phyloP scores from a whole-genome alignment of 1,140 invertebrate species.

The Lutraria rhynchaena region DNA sequence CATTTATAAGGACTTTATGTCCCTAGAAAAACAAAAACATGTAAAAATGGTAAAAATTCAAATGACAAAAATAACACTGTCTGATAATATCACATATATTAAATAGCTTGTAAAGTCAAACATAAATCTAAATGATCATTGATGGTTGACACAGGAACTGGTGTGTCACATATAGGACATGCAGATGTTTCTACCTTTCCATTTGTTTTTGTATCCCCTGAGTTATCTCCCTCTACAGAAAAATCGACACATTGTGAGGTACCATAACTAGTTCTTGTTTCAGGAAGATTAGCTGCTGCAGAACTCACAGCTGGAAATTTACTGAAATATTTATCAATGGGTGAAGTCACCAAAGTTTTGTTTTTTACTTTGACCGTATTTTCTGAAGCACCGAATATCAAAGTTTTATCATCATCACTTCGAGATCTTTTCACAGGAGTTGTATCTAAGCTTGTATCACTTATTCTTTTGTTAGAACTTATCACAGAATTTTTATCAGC shows the following conservation, averaged over 20 bases:
- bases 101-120: slow-evolving; percentile 50
- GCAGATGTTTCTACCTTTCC: slow-evolving; percentile 24
- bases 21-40: too few species aligned
- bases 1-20: too few species aligned
- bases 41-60: too few species aligned
- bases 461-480: neutral
- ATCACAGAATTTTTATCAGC: neutral
- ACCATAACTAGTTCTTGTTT: slow-evolving; percentile 5
- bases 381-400: neutral
- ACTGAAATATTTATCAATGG: slow-evolving; percentile 49
- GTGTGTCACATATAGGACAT: slow-evolving; percentile 65
- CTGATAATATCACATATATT: too few species aligned
- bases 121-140: slow-evolving; percentile 70
- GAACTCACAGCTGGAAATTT: neutral
- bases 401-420: neutral
- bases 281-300: slow-evolving; percentile 2
- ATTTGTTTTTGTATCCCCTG: neutral
- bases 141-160: slow-evolving; percentile 52
- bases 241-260: neutral
- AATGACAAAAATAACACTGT: too few species aligned
- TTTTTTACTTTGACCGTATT: neutral
- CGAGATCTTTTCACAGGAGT: slow-evolving; percentile 1
- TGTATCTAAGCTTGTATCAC: neutral
- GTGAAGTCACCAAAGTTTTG: neutral
- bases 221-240: slow-evolving; percentile 40